Percentiles rank a stretch among this genome's conserved stretches.
Evolutionary conservation across 1,140 invertebrate genomes (phyloP).

Genomic region (Acyrthosiphon pisum): DNA sequence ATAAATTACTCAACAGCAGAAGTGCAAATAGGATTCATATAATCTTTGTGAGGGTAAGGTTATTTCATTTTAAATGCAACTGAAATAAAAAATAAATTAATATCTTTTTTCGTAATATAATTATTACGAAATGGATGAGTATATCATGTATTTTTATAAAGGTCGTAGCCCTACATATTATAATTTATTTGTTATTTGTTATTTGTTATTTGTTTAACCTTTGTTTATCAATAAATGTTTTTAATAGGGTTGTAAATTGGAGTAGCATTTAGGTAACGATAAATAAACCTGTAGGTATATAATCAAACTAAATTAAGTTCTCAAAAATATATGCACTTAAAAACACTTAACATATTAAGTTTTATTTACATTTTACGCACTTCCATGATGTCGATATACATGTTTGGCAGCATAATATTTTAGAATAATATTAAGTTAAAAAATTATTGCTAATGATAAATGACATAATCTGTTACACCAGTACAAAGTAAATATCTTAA

Average conservation of each 20-base stretch:
- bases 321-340: no score
- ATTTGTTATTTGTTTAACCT: no score
- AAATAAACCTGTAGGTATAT: no score
- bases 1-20: background rate
- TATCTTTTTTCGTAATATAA: background rate
- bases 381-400: no score
- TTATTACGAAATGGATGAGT: background rate
- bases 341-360: no score
- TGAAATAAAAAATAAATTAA: background rate
- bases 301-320: no score
- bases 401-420: no score
- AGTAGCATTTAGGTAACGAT: no score
- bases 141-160: background rate
- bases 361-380: no score
- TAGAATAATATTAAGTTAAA: background rate
- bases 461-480: background rate
- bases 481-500: background rate
- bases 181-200: no score
- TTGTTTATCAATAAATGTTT: no score
- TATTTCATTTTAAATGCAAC: background rate
- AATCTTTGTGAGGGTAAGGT: background rate
- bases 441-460: background rate
- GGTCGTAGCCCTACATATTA: background rate
- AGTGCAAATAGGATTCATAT: background rate
- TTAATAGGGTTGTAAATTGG: no score